Percentiles rank a stretch among this genome's conserved stretches.
Conservation (phyloP, 1,140 invertebrate species). For the Cydia amplana region DNA sequence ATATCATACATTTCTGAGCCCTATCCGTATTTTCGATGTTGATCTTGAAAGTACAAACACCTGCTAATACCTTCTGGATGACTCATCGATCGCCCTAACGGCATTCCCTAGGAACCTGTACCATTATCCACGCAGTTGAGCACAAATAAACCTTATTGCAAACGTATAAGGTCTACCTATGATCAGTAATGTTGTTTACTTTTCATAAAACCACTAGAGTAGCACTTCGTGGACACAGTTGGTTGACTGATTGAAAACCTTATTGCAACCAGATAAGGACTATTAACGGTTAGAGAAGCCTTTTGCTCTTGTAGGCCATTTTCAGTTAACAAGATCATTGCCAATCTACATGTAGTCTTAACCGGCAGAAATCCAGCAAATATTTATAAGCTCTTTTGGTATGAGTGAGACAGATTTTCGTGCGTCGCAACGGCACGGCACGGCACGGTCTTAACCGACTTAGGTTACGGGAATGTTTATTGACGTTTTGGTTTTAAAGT, state of each 20-base stretch:
- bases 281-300: not conserved
- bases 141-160: too few species aligned
- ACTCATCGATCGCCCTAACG: slow-evolving; percentile 9
- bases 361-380: not conserved
- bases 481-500: not conserved
- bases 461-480: not conserved
- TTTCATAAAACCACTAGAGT: not conserved
- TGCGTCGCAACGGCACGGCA: not conserved
- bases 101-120: slow-evolving; percentile 9
- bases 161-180: too few species aligned
- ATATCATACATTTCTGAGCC: too few species aligned
- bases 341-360: not conserved
- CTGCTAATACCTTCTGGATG: slow-evolving; percentile 8
- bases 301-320: too few species aligned
- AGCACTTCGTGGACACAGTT: too few species aligned
- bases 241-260: not conserved
- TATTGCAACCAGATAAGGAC: not conserved
- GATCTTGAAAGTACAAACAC: not conserved
- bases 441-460: not conserved
- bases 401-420: not conserved
- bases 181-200: too few species aligned
- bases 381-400: not conserved
- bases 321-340: not conserved
- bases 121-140: not conserved
- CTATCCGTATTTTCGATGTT: too few species aligned